phyloP scores from a whole-genome alignment of 2,113 vertebrate genomes.

The Silurus asotus region DNA sequence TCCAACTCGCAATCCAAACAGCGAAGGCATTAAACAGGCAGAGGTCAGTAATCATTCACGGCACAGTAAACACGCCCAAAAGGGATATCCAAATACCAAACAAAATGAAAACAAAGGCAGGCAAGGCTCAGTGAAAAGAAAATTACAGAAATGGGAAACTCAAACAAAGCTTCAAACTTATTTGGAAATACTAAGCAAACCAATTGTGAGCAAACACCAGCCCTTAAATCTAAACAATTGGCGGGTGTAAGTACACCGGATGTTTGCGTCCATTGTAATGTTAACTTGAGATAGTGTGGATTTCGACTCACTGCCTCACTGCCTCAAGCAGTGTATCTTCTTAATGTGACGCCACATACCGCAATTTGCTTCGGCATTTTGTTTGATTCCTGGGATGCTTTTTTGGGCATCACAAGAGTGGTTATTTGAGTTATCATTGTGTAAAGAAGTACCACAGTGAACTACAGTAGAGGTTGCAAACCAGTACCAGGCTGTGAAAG shows the following conservation, averaged over 20 bases:
- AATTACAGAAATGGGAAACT: background rate
- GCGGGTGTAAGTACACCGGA: background rate
- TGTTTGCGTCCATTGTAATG: background rate
- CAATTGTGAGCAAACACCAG: background rate
- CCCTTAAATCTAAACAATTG: background rate
- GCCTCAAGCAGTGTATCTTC: background rate
- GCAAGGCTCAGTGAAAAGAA: background rate
- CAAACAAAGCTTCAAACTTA: background rate
- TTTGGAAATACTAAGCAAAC: background rate
- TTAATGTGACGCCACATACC: background rate
- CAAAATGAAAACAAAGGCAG: background rate
- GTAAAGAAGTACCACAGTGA: too few species aligned
- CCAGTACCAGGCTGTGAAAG: too few species aligned
- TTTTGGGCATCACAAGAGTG: background rate
- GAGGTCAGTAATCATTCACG: conserved; percentile 5
- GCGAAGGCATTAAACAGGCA: background rate
- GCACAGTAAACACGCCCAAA: background rate
- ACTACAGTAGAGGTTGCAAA: too few species aligned
- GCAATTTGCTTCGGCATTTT: background rate
- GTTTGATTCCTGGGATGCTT: background rate
- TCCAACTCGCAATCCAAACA: conserved; percentile 10
- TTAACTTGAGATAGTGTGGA: background rate
- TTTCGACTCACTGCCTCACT: background rate
- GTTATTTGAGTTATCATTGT: background rate
- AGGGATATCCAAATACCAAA: conserved; percentile 6